Base-by-base conservation (phyloP, 1,140 invertebrate genomes). In the Nasonia longicornis region DNA sequence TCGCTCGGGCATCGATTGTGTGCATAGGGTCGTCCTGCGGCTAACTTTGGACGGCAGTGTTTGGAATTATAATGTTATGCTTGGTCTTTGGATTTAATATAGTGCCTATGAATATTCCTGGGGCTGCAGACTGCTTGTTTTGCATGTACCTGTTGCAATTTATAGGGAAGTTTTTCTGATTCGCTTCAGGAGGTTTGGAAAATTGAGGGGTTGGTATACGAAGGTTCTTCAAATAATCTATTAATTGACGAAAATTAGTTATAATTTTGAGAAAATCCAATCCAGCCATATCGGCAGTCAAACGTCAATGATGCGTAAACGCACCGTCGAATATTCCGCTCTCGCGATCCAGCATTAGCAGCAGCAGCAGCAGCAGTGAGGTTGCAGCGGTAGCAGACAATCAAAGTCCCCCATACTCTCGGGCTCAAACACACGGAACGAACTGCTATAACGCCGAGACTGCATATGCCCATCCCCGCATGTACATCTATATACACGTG, bases 381-480 rank as follows among this genome's bases (percentile, higher is more conserved):
- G 52, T 16, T 58, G 52, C 20, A 20, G 52, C 52, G 52, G 20
- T n/a, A 71, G 35, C 69, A 69, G 58, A 78, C 77, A 78, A 78
- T 70, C 66, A 71, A 58, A 67, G 16, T 31, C 38, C 52, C 16
- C 52, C 52, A n/a, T 67, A 69, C 64, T 48, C 35, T 14, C 26
- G 64, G 10, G 64, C 64, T 67, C 64, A 67, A 66, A 67, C 64
- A 31, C 64, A 67, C 26, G 64, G 64, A 67, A 67, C 64, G 64
- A 67, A 67, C 64, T 31, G 64, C 29, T 71, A 38, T 31, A 71
- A 35, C 69, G 35, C 69, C 52, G 20, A 58, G 52, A 20, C 52
- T 58, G 20, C 52, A 58, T 58, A 58, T 58, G 52, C 52, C 52
- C 52, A 58, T 20, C 16, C 52, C 64, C 45, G 16, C 26, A 42